Percentiles rank a stretch among this genome's conserved stretches.
Conservation (phyloP, 2,888 invertebrate genomes). For the Athalia cordata region DNA sequence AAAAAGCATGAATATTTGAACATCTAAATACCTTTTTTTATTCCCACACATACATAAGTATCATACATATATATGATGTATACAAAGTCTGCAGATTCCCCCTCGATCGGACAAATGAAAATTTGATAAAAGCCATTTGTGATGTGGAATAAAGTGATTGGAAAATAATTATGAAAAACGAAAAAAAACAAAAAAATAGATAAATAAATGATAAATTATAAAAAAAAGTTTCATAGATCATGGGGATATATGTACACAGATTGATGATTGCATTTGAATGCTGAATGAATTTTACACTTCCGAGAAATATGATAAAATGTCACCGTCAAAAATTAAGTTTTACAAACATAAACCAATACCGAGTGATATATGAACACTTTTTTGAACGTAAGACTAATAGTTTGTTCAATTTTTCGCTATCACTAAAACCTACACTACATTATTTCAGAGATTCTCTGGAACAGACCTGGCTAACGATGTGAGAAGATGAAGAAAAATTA, state of each 20-base stretch:
- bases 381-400: no score
- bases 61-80: no score
- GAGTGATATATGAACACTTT: no score
- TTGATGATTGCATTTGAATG: background rate
- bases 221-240: slow-evolving; percentile 13
- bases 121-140: slow-evolving; percentile 29
- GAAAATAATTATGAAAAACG: background rate
- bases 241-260: slow-evolving; percentile 28
- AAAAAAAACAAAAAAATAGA: slow-evolving; percentile 29
- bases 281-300: no score
- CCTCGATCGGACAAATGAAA: slow-evolving; percentile 2
- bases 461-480: no score
- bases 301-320: no score
- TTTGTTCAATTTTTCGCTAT: no score
- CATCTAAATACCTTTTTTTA: slow-evolving; percentile 19
- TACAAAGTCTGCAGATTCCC: background rate
- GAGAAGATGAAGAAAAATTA: no score
- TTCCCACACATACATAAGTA: slow-evolving; percentile 30
- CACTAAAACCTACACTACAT: no score
- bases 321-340: no score
- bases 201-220: slow-evolving; percentile 16
- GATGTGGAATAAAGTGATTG: slow-evolving; percentile 20
- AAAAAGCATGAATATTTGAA: slow-evolving; percentile 38
- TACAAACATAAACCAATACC: no score
- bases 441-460: no score